These are phyloP conservation scores for Mormyrus proboscirostris DNA, from an alignment of 2,797 vertebrate genomes.

Conservation along the genomic window DNA sequence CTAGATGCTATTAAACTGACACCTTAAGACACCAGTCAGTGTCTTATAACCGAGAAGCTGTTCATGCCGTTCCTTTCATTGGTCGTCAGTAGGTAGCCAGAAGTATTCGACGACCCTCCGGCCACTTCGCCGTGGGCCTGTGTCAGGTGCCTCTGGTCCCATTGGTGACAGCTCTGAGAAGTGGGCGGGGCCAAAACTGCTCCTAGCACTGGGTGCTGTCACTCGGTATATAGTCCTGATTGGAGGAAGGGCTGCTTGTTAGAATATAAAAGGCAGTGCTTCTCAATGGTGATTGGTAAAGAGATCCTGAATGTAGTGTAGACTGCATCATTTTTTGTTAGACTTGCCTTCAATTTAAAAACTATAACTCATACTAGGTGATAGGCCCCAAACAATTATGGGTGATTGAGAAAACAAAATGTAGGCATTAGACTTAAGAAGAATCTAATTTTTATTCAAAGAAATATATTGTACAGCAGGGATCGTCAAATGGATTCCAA, in stretches of 20 bases:
- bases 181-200: constrained; percentile 45
- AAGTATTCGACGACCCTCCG: constrained; percentile 68
- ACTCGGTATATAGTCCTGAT: constrained; percentile 54
- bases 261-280: neutral
- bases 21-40: neutral
- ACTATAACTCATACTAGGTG: neutral
- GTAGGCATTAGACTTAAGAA: neutral
- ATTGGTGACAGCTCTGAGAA: constrained; percentile 58
- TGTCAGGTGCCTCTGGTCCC: constrained; percentile 44
- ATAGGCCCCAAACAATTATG: neutral
- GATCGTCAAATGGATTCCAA: neutral
- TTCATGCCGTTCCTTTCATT: constrained; percentile 31
- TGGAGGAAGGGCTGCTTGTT: neutral
- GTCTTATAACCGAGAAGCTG: neutral
- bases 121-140: constrained; percentile 41
- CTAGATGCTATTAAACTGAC: neutral
- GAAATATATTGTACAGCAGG: neutral
- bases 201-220: constrained; percentile 45
- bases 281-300: neutral
- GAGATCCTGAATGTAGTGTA: neutral
- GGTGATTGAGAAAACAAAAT: neutral
- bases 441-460: neutral
- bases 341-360: too few species aligned
- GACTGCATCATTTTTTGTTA: neutral
- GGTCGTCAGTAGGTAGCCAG: constrained; percentile 68